phyloP scores from a whole-genome alignment of 2,888 invertebrate genomes.

The Drosophila mulleri region DNA sequence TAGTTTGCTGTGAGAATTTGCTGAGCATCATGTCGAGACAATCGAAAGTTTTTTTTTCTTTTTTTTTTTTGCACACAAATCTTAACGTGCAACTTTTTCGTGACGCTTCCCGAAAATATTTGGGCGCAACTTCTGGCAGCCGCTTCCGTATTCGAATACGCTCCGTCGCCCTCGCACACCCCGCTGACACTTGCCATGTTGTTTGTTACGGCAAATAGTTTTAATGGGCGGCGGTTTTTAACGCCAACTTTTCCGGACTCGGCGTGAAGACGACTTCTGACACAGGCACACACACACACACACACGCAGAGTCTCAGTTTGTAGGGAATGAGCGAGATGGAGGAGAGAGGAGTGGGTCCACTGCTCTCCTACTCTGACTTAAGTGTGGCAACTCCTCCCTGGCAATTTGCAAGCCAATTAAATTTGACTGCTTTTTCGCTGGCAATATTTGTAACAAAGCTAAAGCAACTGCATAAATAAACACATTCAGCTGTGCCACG shows the following conservation, averaged over 20 bases:
- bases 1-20: constrained; percentile 58
- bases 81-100: constrained; percentile 40
- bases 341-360: not conserved
- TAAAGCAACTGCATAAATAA: constrained; percentile 73
- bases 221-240: constrained; percentile 74
- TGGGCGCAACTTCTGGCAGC: constrained; percentile 19
- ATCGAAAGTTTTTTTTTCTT: constrained; percentile 48
- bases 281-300: not conserved
- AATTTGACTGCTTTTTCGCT: constrained; percentile 68
- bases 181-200: constrained; percentile 17
- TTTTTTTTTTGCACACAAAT: constrained; percentile 47
- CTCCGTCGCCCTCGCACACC: not conserved
- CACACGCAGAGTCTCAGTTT: constrained; percentile 42
- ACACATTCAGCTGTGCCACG: constrained; percentile 57
- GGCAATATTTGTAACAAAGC: constrained; percentile 51
- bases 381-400: constrained; percentile 18
- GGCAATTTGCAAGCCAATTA: constrained; percentile 78
- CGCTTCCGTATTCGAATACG: not conserved
- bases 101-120: constrained; percentile 20
- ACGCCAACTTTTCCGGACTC: constrained; percentile 49
- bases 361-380: not conserved
- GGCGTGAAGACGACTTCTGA: constrained; percentile 45
- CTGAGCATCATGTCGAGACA: constrained; percentile 53
- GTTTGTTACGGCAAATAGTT: constrained; percentile 74
- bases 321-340: not conserved